These are phyloP conservation scores for Callithrix jacchus DNA, from an alignment of 2,113 vertebrate species.

Conservation along the genomic window DNA sequence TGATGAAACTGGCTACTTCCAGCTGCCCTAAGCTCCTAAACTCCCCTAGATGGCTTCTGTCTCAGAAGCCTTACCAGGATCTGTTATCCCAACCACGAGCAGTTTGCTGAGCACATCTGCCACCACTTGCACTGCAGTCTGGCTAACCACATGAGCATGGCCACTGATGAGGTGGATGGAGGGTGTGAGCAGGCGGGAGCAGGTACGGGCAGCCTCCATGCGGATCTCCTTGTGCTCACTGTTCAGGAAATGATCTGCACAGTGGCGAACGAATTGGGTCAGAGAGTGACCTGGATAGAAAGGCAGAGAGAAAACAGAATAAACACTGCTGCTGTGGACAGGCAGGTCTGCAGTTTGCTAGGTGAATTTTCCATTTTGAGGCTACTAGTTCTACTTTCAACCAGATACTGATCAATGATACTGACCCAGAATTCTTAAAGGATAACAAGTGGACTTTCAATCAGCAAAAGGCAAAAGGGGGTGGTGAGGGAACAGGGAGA, in stretches of 20 bases:
- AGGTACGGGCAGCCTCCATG: conserved; percentile 97
- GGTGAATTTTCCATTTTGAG: not conserved
- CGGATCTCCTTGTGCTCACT: conserved; percentile 99
- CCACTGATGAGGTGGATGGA: conserved; percentile 96
- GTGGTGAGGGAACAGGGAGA: not conserved
- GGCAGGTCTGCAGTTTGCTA: not conserved
- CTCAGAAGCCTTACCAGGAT: conserved; percentile 89
- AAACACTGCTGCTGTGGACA: not conserved
- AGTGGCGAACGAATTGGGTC: conserved; percentile 99
- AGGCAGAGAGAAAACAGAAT: not conserved
- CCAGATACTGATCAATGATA: not conserved
- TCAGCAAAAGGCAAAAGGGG: not conserved
- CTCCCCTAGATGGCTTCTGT: not conserved
- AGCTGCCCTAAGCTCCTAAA: not conserved
- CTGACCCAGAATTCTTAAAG: not conserved
- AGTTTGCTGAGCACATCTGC: conserved; percentile 98
- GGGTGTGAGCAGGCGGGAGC: conserved; percentile 95
- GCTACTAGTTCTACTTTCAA: not conserved
- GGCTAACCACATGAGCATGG: conserved; percentile 95
- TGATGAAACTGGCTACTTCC: not conserved
- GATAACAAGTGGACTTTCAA: not conserved
- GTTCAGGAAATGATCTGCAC: conserved; percentile 97
- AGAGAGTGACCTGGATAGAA: conserved; percentile 92
- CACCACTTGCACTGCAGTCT: conserved; percentile 98
- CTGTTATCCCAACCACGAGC: conserved; percentile 97